Conservation (phyloP, 1,140 invertebrate species). For the Meloidogyne hapla region DNA sequence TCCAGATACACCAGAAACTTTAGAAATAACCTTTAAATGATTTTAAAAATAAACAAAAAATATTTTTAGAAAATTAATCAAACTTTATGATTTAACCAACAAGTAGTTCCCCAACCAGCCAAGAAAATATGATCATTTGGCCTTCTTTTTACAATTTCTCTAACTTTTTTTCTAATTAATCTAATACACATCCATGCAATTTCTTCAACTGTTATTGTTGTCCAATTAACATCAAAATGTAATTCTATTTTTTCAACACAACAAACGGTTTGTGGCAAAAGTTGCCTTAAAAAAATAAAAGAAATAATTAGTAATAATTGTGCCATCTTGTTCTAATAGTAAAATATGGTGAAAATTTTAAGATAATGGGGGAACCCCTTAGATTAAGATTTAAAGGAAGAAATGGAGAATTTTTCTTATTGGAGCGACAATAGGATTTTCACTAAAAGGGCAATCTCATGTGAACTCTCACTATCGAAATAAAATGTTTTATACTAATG, state of each 20-base stretch:
- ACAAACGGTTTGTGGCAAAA: constrained; percentile 32
- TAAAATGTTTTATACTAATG: too few relatives aligned
- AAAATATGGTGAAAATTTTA: too few relatives aligned
- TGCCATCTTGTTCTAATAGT: too few relatives aligned
- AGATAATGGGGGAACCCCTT: too few relatives aligned
- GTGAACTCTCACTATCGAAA: too few relatives aligned
- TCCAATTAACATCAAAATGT: constrained; percentile 28
- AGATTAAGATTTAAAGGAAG: too few relatives aligned
- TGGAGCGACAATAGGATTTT: too few relatives aligned
- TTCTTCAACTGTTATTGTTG: constrained; percentile 31
- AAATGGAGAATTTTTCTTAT: too few relatives aligned
- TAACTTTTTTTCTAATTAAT: constrained; percentile 35
- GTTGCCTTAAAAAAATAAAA: constrained; percentile 39
- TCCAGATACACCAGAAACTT: constrained; percentile 41
- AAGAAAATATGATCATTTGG: constrained; percentile 49
- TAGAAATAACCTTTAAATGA: constrained; percentile 27
- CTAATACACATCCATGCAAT: constrained; percentile 31
- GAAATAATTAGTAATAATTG: too few relatives aligned
- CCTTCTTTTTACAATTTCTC: constrained; percentile 41
- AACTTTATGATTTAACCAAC: constrained; percentile 46
- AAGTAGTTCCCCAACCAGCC: constrained; percentile 49
- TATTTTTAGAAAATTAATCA: too few relatives aligned
- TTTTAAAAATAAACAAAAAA: background rate
- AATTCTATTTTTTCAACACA: constrained; percentile 51
- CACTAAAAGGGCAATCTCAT: too few relatives aligned